Evolutionary conservation across 1,140 invertebrate genomes (phyloP).

Genomic region (Microplitis mediator): DNA sequence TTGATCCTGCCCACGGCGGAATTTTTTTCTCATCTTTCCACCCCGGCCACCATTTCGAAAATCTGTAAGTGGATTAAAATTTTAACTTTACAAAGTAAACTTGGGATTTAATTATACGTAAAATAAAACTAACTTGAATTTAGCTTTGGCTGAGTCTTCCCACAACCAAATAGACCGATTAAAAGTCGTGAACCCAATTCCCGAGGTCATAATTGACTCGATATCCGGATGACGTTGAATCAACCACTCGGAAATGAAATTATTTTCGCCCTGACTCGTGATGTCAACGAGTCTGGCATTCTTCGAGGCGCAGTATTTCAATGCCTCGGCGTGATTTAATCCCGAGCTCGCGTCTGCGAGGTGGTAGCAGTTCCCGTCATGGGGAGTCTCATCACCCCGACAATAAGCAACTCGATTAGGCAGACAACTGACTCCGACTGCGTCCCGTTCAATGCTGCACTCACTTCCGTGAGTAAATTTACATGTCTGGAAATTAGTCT

Average conservation of each 20-base stretch:
- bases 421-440: constrained; percentile 59
- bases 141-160: constrained; percentile 57
- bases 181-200: constrained; percentile 60
- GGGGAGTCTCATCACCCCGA: constrained; percentile 56
- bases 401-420: constrained; percentile 61
- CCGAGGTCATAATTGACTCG: constrained; percentile 63
- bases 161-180: constrained; percentile 63
- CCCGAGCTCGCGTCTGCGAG: constrained; percentile 49
- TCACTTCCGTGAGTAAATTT: constrained; percentile 50
- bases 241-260: constrained; percentile 68
- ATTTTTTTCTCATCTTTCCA: constrained; percentile 49
- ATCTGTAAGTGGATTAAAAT: constrained; percentile 37
- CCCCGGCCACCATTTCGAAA: constrained; percentile 58
- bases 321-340: constrained; percentile 61
- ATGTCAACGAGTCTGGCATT: constrained; percentile 64
- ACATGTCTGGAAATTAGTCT: constrained; percentile 61
- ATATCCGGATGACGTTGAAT: constrained; percentile 53
- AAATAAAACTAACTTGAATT: constrained; percentile 47
- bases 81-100: background rate
- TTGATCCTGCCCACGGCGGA: constrained; percentile 38
- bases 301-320: constrained; percentile 53
- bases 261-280: constrained; percentile 65
- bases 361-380: constrained; percentile 61
- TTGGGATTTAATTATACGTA: background rate
- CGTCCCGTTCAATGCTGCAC: constrained; percentile 54